Conservation (phyloP, 2,888 invertebrate genomes). For the Julus scandinavius region DNA sequence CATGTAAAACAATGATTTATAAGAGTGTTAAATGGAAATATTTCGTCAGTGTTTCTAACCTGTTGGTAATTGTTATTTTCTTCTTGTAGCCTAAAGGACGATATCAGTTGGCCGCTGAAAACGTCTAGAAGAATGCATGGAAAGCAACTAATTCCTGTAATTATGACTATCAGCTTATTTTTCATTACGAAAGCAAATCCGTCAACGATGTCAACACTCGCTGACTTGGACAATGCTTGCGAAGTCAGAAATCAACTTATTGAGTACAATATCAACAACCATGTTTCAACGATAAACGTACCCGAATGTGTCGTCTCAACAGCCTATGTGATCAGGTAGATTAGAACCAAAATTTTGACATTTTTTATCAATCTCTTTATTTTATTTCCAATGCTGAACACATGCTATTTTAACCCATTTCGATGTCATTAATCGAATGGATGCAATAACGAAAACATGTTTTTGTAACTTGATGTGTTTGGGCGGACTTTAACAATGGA, state of each 20-base stretch:
- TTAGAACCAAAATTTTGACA: neutral
- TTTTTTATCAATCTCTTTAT: too few species aligned
- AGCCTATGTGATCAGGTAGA: conserved; percentile 53
- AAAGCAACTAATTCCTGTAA: conserved; percentile 15
- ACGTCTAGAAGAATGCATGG: conserved; percentile 48
- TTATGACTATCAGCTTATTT: neutral
- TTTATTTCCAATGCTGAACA: too few species aligned
- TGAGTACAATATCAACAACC: conserved; percentile 44
- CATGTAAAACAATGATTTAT: too few species aligned
- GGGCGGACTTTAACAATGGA: neutral
- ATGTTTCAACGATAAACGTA: conserved; percentile 51
- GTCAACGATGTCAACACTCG: neutral
- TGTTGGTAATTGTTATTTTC: neutral
- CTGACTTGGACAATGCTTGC: conserved; percentile 21
- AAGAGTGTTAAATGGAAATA: too few species aligned
- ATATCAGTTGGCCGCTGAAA: conserved; percentile 14
- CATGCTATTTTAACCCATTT: neutral
- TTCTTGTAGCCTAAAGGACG: neutral
- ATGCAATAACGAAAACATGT: too few species aligned
- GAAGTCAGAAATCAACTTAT: conserved; percentile 52
- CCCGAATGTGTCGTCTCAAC: conserved; percentile 53
- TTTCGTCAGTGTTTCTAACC: neutral
- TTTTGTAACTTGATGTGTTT: neutral
- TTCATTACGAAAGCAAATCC: conserved; percentile 4
- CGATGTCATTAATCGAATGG: neutral